Base-by-base conservation (phyloP, 2,113 vertebrate species). In the Mirza zaza region DNA sequence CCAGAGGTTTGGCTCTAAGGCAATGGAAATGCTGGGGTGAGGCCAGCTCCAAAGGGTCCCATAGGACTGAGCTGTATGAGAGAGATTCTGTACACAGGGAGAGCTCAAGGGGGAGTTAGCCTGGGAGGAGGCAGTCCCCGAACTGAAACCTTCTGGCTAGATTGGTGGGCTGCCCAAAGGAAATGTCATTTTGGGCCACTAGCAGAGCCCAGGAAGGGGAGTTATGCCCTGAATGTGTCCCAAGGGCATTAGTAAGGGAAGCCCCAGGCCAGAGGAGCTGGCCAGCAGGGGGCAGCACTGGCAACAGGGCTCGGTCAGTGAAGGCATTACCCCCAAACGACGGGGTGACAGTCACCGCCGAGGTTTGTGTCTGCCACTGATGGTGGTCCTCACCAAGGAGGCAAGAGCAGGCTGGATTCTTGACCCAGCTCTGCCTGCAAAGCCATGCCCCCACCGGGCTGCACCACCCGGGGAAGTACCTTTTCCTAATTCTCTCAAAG, bases 381-480 rank as follows among this genome's bases (percentile, higher is more conserved):
- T 1, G 4, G 34, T 36, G 11, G 20, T 20, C 32, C 39, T 65
- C 23, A 17, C 2, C 67, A 45, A 61, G 6, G 14, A 85, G 32
- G 14, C 7, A 87, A 79, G 50, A 85, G 25, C 23, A 2, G 3
- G 52, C 8, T 63, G 11, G 29, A 29, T 59, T 42, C 20, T 39
- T 75, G 42, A 29, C 67, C 42, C 32, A 29, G 42, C 84, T 79
- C 48, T 70, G 23, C 59, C 20, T 65, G 57, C 55, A 15, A 48
- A 68, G 29, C 34, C 57, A 45, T 8, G 27, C 67, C 61, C 18
- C 57, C 52, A 61, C 0, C 5, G 36, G 50, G 4, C 20, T 11
- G 12, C 2, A 1, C 11, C 23, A 55, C 25, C 10, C 11, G 34
- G 36, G 70, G 10, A 52, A 14, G 13, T 3, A 48, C 0, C 0